Conservation (phyloP, 2,888 invertebrate species). For the Hyposoter didymator region DNA sequence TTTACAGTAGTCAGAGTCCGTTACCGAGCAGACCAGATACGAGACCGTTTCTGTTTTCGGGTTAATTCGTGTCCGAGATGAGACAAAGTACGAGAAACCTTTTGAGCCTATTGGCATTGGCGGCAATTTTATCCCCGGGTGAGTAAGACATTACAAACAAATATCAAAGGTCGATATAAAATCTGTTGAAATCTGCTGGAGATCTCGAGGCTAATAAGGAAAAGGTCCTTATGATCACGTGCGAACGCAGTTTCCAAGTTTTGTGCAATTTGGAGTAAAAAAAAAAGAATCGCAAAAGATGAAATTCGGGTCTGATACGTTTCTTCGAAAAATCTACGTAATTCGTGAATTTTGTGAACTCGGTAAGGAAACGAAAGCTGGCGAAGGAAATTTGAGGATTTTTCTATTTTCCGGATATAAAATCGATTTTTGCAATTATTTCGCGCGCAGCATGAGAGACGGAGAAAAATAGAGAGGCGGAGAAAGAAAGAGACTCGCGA, state of each 20-base stretch:
- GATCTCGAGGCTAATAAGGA: not conserved
- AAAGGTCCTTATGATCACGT: not conserved
- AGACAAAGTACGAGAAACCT: conserved; percentile 57
- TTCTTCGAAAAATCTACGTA: not conserved
- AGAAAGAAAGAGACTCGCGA: conserved; percentile 69
- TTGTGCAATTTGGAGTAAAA: not conserved
- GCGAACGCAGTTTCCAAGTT: not conserved
- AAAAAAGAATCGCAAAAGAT: not conserved
- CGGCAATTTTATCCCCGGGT: conserved; percentile 78
- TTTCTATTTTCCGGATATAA: not conserved
- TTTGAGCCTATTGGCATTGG: conserved; percentile 77
- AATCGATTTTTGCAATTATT: conserved; percentile 14
- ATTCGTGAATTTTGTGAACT: not conserved
- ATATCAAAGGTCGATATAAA: not conserved
- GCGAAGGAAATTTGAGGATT: not conserved
- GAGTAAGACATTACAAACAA: conserved; percentile 70
- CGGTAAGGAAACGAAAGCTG: not conserved
- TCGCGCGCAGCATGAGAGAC: not conserved
- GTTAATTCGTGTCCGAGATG: conserved; percentile 55
- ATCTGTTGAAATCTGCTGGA: not conserved
- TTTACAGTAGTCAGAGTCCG: conserved; percentile 81
- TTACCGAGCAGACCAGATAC: conserved; percentile 75
- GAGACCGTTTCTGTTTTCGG: conserved; percentile 67
- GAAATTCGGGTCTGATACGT: not conserved
- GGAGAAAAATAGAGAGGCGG: not conserved